Evolutionary conservation across 1,140 invertebrate species (phyloP).

Genomic region (Heterodera schachtii): DNA sequence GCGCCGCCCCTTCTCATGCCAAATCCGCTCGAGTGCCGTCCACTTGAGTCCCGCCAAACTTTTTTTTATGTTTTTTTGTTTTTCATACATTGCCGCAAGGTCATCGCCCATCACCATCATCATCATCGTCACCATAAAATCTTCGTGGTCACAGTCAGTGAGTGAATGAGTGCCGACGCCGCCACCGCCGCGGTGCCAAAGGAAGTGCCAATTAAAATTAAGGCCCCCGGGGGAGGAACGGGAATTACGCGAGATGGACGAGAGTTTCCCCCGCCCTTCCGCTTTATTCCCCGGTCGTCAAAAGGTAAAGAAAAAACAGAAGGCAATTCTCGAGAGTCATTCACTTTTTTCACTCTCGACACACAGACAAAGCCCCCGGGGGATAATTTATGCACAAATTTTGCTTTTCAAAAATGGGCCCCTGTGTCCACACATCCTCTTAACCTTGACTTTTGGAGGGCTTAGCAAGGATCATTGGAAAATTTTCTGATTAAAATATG

Average conservation of each 20-base stretch:
- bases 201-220: conserved; percentile 1
- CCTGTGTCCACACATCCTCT: neutral
- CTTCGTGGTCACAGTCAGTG: too few relatives aligned
- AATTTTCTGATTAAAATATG: too few relatives aligned
- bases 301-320: too few relatives aligned
- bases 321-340: too few relatives aligned
- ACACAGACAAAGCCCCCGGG: too few relatives aligned
- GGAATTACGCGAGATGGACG: neutral
- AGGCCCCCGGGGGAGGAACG: neutral
- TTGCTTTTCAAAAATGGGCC: neutral
- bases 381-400: neutral
- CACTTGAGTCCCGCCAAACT: neutral
- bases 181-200: neutral
- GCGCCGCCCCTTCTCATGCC: neutral
- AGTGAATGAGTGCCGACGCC: too few relatives aligned
- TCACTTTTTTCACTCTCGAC: too few relatives aligned
- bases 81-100: neutral
- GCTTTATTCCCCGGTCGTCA: too few relatives aligned
- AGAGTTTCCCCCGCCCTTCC: neutral
- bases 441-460: neutral
- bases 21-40: neutral
- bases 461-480: too few relatives aligned
- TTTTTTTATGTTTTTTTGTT: neutral
- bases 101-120: neutral
- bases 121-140: neutral